Percentiles rank a stretch among this genome's conserved stretches.
Evolutionary conservation across 2,113 vertebrate genomes (phyloP).

Genomic region (Tyrannus savana): DNA sequence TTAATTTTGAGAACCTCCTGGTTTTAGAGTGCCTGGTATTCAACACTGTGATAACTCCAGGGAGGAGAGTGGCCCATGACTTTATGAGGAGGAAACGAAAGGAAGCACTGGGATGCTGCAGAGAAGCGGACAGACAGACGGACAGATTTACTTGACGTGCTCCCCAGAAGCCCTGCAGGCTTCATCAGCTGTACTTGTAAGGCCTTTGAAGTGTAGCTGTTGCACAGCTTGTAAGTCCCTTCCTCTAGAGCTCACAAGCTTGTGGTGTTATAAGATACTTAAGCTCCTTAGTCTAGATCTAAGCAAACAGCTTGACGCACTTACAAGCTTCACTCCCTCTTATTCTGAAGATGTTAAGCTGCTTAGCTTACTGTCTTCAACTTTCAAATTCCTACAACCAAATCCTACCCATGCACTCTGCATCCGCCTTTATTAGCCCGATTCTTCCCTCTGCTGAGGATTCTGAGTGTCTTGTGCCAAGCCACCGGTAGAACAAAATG

Average conservation of each 20-base stretch:
- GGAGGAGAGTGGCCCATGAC: neutral
- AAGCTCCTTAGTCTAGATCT: conserved; percentile 72
- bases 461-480: neutral
- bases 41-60: neutral
- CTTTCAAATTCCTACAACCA: conserved; percentile 45
- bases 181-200: neutral
- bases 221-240: conserved; percentile 57
- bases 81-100: neutral
- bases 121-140: neutral
- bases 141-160: neutral
- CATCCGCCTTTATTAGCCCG: neutral
- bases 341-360: conserved; percentile 70
- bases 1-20: neutral
- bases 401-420: neutral
- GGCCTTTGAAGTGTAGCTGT: conserved; percentile 54
- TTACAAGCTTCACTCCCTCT: conserved; percentile 63
- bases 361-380: conserved; percentile 62
- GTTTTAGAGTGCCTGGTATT: neutral
- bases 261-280: conserved; percentile 69
- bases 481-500: neutral
- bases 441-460: neutral
- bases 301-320: conserved; percentile 66
- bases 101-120: neutral
- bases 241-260: conserved; percentile 33
- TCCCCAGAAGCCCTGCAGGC: conserved; percentile 31